Conservation (phyloP, 2,888 invertebrate genomes). For the Caenorhabditis japonica region DNA sequence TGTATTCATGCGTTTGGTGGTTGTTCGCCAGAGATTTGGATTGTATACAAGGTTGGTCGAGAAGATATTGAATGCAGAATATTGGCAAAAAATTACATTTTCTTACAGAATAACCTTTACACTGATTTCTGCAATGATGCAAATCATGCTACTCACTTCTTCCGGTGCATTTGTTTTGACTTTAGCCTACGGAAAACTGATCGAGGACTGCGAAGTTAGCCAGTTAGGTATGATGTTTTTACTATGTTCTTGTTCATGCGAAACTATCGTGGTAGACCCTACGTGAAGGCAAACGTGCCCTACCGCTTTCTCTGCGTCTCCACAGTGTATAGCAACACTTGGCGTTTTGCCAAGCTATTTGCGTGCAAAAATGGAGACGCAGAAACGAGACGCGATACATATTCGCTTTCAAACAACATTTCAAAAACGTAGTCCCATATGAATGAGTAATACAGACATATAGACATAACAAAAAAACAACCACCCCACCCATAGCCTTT, state of each 20-base stretch:
- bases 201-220: constrained; percentile 34
- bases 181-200: constrained; percentile 19
- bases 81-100: not conserved
- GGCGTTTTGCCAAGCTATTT: too few relatives aligned
- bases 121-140: constrained; percentile 14
- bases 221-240: constrained; percentile 12
- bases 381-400: too few relatives aligned
- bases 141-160: constrained; percentile 26
- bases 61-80: not conserved
- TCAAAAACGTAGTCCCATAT: not conserved
- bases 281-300: too few relatives aligned
- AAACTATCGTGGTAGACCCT: too few relatives aligned
- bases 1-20: constrained; percentile 4
- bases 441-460: not conserved
- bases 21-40: constrained; percentile 7
- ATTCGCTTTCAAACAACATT: not conserved
- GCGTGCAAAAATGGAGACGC: too few relatives aligned
- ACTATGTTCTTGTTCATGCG: too few relatives aligned
- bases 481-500: too few relatives aligned
- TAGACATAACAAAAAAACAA: too few relatives aligned
- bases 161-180: constrained; percentile 22
- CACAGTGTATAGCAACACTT: too few relatives aligned
- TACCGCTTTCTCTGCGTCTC: too few relatives aligned
- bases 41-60: constrained; percentile 12
- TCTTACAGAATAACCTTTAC: constrained; percentile 11